Conservation (phyloP, 2,113 vertebrate species). For the Lagopus muta region DNA sequence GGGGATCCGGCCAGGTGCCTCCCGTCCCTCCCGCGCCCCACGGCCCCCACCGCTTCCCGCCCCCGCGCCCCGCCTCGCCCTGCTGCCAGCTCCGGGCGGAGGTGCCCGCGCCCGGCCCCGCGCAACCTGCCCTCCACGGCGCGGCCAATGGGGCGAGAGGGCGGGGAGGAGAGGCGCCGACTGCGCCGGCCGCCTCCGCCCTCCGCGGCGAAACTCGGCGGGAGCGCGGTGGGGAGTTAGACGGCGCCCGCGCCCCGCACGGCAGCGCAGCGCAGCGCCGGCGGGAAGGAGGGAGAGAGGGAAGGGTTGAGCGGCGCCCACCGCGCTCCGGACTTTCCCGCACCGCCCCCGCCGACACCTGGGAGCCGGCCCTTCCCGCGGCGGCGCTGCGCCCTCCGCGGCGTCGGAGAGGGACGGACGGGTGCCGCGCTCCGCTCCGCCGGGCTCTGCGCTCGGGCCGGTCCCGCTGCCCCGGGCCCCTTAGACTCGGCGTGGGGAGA, state of each 20-base stretch:
- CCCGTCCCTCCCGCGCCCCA: neutral
- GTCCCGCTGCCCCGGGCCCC: neutral
- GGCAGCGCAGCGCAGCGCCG: too few species aligned
- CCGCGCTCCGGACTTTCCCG: neutral
- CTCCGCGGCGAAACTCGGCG: conserved; percentile 16
- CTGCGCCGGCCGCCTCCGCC: neutral
- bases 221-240: neutral
- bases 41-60: too few species aligned
- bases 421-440: neutral
- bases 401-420: neutral
- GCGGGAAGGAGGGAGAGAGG: neutral
- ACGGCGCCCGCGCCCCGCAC: too few species aligned
- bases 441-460: neutral
- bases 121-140: neutral
- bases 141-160: conserved; percentile 25
- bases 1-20: neutral
- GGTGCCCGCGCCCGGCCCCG: neutral
- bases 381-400: neutral
- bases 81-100: neutral
- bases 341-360: neutral
- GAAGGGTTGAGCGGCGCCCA: neutral
- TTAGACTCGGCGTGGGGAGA: too few species aligned
- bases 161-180: neutral
- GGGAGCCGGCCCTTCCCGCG: neutral
- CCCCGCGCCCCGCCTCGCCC: neutral